Evolutionary conservation across 2,113 vertebrate genomes (phyloP).

Genomic region (Pelecanus crispus): DNA sequence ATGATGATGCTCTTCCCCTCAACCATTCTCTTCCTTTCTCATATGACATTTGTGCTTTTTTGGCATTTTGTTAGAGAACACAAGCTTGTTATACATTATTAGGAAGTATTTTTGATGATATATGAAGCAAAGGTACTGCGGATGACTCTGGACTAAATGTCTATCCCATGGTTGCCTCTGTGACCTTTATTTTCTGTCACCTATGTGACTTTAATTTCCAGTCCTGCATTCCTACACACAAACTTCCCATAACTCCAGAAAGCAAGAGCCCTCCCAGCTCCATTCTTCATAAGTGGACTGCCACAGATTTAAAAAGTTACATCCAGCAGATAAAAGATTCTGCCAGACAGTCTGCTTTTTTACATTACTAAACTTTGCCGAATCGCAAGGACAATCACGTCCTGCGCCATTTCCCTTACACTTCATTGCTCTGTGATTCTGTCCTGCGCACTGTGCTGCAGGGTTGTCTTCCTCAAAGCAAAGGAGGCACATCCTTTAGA

Average conservation of each 20-base stretch:
- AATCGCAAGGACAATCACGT: neutral
- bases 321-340: neutral
- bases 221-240: neutral
- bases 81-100: neutral
- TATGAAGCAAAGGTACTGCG: neutral
- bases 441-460: neutral
- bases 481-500: neutral
- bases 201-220: neutral
- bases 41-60: neutral
- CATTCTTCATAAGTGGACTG: neutral
- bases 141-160: neutral
- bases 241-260: neutral
- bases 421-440: neutral
- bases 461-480: neutral
- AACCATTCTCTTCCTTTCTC: neutral
- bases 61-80: neutral
- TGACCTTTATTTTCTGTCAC: too few species aligned
- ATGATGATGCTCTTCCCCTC: neutral
- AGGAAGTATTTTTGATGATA: neutral
- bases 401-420: neutral
- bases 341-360: neutral
- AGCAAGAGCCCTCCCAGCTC: neutral
- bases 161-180: neutral
- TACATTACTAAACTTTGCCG: neutral
- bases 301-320: neutral